Evolutionary conservation across 2,888 invertebrate species (phyloP), one percentile per base, ranked within the genome.

Genomic region (Spialia ferax): DNA sequence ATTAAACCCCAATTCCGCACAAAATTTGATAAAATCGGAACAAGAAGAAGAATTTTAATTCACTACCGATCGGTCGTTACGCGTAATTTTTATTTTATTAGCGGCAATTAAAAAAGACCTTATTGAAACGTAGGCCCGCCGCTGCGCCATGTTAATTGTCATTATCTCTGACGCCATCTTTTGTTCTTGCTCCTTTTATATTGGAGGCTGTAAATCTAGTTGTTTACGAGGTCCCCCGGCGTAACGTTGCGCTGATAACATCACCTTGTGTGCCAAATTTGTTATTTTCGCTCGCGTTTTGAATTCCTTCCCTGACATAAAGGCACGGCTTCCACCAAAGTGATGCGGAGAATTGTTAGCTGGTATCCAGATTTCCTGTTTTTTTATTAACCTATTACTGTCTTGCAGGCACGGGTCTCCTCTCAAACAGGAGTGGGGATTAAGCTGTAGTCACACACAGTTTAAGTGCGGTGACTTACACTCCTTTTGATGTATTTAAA

Each of bases 121-220:
- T 81, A 83, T 83, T 81, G 77, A 78, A 77, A 76, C 78, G 77
- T 79, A 76, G 71, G 70, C 68, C 72, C 71, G 70, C 68, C 73
- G 38, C 42, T 54, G 55, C 50, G 71, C 77, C 72, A 77, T 80
- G 81, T 82, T 84, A 82, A 84, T 84, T 81, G 77, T 65, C 52
- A 67, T 79, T 85, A 86, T 86, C 86, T 68, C 52, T 70, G 75
- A 81, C 82, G 80, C 81, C 79, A 86, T 85, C 83, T 81, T 79
- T 70, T 26, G 69, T 73, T 72, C 72, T 69, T 73, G 73, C 73
- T 74, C 74, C 74, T 72, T 77, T 77, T 72, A 55, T 73, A 18
- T 70, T 54, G 10, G 72, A 74, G 55, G 61, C 69, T 62, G 77
- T 85, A 84, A 83, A 83, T 83, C 83, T 81, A 79, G 77, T 79